Base-by-base conservation (phyloP, 2,888 invertebrate species). In the Odontomyia ornata region DNA sequence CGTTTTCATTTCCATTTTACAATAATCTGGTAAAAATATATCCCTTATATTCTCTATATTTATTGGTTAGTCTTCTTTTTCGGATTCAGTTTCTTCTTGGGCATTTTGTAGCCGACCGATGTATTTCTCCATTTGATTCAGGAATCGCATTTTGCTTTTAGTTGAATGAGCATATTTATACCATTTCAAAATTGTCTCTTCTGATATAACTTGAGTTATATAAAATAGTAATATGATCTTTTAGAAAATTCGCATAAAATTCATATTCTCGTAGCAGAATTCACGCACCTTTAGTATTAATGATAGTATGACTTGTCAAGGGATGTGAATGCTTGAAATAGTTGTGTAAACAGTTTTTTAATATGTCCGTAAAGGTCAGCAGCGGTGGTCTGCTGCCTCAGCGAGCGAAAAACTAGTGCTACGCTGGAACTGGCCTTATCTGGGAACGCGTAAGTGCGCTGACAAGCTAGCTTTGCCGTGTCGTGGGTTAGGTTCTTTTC, bases 221-320 rank as follows among this genome's bases (percentile, higher is more conserved):
- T 98, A 98, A 89, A 98, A 93, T 85, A 98, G 92, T 88, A 98
- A 91, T 83, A 98, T 93, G 84, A 98, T 96, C 89, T 98, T 98
- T 87, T 96, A 96, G 92, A 98, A 98, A 87, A 96, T 95, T 86
- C 96, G 96, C 96, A 98, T 96, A 88, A 98, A 98, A 87, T 95
- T 96, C 97, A 98, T 98, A 89, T 98, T 98, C 86, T 97, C 97
- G 87, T 98, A 98, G 88, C 98, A 98, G 88, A 95, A 98, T 86
- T 98, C 98, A 88, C 98, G 98, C 82, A 98, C 95, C 88, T 96
- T 96, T 81, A 95, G 89, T 84, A 98, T 91, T 81, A 98, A 91
- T 78, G 93, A 93, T 83, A 96, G 90, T 98, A 96, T 65, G 97
- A 93, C 83, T 93, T 93, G 80, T 93, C 93, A 80, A 93, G 92